Conservation (phyloP, 2,797 vertebrate species). For the Peromyscus eremicus region DNA sequence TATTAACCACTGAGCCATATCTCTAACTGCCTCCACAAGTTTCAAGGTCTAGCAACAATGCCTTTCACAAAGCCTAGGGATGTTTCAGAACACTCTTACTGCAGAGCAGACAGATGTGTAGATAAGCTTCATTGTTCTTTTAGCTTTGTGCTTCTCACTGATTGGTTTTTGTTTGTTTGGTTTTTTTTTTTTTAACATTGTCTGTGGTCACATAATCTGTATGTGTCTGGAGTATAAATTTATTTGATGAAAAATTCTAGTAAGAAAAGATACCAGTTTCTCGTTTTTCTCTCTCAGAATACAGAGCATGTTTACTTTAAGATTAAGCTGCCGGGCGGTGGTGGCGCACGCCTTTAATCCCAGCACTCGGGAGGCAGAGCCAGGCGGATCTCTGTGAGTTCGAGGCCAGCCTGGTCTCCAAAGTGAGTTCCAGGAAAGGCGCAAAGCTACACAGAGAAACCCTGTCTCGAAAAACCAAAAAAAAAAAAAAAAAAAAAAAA, state of each 20-base stretch:
- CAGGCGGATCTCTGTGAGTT: not conserved
- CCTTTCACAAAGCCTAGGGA: not conserved
- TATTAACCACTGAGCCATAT: not conserved
- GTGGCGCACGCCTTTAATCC: not conserved
- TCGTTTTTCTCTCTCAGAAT: not conserved
- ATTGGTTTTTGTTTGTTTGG: not conserved
- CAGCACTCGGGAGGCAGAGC: not conserved
- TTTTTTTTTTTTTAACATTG: not conserved
- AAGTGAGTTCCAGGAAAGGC: not conserved
- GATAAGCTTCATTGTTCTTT: not conserved
- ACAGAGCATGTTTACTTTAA: conserved; percentile 35
- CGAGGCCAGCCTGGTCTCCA: not conserved
- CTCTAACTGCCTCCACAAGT: not conserved
- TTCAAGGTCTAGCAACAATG: not conserved
- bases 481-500: no score
- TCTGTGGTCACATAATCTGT: not conserved
- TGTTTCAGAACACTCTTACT: not conserved
- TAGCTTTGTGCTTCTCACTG: not conserved
- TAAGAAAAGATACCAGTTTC: conserved; percentile 29
- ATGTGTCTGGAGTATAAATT: not conserved
- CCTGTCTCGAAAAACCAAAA: not conserved
- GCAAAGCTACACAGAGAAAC: not conserved
- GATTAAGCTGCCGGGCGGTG: not conserved
- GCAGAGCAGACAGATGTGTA: not conserved
- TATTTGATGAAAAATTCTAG: conserved; percentile 37